These are phyloP conservation scores for Ateles fusciceps DNA, from an alignment of 2,797 vertebrate species.

Conservation along the genomic window DNA sequence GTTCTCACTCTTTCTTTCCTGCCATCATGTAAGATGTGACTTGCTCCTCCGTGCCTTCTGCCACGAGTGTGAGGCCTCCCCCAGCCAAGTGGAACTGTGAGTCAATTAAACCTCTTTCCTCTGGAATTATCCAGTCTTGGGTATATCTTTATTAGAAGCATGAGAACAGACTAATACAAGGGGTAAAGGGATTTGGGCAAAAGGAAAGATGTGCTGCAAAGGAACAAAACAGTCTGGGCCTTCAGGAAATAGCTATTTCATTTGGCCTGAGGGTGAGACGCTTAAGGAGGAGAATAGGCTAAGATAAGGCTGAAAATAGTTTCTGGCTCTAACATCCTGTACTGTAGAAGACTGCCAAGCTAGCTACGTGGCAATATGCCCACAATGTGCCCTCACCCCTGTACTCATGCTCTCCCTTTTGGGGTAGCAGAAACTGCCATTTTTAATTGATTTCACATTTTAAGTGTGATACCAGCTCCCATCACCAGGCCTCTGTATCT, in stretches of 20 bases:
- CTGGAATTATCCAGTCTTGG: background rate
- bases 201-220: background rate
- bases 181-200: background rate
- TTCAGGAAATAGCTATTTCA: background rate
- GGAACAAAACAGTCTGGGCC: background rate
- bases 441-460: slow-evolving; percentile 83
- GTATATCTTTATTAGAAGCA: background rate
- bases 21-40: background rate
- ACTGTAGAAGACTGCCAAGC: background rate
- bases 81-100: background rate
- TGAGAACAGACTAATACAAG: background rate
- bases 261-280: background rate
- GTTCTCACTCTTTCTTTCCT: background rate
- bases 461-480: slow-evolving; percentile 31
- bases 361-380: background rate
- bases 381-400: background rate
- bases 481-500: background rate
- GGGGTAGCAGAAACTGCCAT: slow-evolving; percentile 70
- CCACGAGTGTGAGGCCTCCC: background rate
- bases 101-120: background rate
- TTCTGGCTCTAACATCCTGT: background rate
- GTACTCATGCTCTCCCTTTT: background rate
- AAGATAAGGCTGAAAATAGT: background rate
- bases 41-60: background rate
- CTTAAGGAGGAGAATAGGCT: background rate